Percentiles rank a stretch among this genome's conserved stretches.
Conservation (phyloP, 2,113 vertebrate genomes). For the Pituophis catenifer region DNA sequence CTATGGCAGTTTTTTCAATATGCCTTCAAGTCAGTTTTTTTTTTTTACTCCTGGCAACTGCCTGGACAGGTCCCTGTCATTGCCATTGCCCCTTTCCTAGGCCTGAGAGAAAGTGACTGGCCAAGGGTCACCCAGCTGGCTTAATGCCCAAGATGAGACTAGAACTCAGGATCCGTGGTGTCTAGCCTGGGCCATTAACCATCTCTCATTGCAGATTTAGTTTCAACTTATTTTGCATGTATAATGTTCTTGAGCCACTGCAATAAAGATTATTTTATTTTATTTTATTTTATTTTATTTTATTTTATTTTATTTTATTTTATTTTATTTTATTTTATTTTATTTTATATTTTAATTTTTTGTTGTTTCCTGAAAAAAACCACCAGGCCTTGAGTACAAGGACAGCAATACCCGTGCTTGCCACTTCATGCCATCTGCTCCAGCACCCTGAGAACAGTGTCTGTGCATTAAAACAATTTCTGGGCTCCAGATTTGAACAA, state of each 20-base stretch:
- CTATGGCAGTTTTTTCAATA: neutral
- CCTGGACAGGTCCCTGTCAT: neutral
- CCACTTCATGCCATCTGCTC: neutral
- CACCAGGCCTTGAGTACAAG: neutral
- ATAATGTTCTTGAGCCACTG: neutral
- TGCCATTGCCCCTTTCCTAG: neutral
- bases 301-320: neutral
- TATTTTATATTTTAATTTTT: neutral
- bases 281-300: neutral
- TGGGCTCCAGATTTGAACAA: neutral
- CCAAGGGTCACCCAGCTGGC: neutral
- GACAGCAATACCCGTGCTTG: neutral
- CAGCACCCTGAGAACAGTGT: neutral
- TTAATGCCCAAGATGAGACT: neutral
- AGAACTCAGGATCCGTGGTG: neutral
- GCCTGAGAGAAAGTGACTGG: neutral
- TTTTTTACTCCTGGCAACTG: neutral
- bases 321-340: too few relatives aligned
- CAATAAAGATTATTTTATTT: neutral
- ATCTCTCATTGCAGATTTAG: neutral
- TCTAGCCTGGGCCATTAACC: neutral
- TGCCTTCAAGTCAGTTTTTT: neutral
- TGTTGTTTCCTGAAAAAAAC: neutral
- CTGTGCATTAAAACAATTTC: neutral
- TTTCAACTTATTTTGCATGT: neutral